Evolutionary conservation across 2,113 vertebrate genomes (phyloP).

Genomic region (Sorex fumeus): DNA sequence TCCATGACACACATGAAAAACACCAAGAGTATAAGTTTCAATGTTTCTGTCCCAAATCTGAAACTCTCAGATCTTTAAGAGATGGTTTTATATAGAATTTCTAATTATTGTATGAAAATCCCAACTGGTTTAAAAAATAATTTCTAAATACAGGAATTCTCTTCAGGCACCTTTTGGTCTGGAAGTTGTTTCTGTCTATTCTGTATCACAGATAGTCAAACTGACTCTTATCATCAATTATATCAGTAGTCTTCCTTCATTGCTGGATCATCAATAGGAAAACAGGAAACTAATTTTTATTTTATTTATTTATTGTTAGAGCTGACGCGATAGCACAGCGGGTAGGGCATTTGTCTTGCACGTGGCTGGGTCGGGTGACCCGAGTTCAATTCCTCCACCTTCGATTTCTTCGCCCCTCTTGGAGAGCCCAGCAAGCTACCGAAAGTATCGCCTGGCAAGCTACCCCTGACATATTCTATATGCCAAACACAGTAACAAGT

Average conservation of each 20-base stretch:
- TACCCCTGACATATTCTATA: no score
- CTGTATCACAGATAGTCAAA: background rate
- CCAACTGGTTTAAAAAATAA: constrained; percentile 47
- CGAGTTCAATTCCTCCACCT: no score
- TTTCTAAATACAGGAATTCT: constrained; percentile 44
- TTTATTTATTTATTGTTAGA: background rate
- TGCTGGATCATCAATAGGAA: constrained; percentile 46
- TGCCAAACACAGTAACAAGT: no score
- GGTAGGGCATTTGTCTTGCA: no score
- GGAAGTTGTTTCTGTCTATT: background rate
- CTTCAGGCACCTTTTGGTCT: constrained; percentile 19
- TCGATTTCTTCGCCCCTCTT: no score
- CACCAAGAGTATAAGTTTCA: constrained; percentile 2
- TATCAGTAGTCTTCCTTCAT: background rate
- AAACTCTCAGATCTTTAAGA: constrained; percentile 68
- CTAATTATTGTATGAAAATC: constrained; percentile 46
- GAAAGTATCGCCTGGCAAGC: no score
- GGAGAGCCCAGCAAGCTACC: no score
- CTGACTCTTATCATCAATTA: background rate
- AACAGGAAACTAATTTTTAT: constrained; percentile 21
- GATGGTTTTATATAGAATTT: constrained; percentile 33
- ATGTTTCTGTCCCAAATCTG: constrained; percentile 39
- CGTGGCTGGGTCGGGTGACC: no score
- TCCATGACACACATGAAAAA: background rate
- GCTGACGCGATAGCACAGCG: no score